A percentile compares a stretch with the other conserved stretches of the same genome.
Conservation (phyloP, 2,797 vertebrate species). For the Lepus oiostolus region DNA sequence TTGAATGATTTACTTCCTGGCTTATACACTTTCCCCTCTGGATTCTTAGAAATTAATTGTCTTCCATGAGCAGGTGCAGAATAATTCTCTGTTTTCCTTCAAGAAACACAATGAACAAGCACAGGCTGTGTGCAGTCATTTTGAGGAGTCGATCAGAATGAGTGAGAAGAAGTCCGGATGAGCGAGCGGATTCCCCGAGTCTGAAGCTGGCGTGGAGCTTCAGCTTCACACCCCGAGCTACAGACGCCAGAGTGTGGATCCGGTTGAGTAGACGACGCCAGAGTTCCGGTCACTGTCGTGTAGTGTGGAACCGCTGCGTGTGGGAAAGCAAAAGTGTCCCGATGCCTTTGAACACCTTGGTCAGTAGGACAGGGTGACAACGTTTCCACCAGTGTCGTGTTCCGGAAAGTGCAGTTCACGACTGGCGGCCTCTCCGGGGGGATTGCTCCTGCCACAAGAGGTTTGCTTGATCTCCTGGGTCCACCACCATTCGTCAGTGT, state of each 20-base stretch:
- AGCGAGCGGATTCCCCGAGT: slow-evolving; percentile 7
- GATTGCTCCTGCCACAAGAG: too few relatives aligned
- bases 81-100: slow-evolving; percentile 71
- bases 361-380: background rate
- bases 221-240: slow-evolving; percentile 8
- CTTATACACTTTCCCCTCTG: slow-evolving; percentile 15
- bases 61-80: slow-evolving; percentile 23
- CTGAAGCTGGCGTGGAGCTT: slow-evolving; percentile 42
- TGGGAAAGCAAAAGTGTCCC: background rate
- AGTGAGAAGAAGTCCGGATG: slow-evolving; percentile 66
- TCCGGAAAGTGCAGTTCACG: background rate
- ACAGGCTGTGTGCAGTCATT: slow-evolving; percentile 48
- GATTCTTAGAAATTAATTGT: slow-evolving; percentile 59
- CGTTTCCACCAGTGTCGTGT: background rate
- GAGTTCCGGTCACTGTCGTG: background rate
- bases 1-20: slow-evolving; percentile 39
- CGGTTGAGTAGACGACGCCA: background rate
- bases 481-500: background rate
- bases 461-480: background rate
- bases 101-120: slow-evolving; percentile 55
- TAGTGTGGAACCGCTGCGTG: background rate
- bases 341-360: background rate
- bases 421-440: background rate
- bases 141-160: slow-evolving; percentile 54
- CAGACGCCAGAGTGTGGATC: slow-evolving; percentile 21